Evolutionary conservation across 2,113 vertebrate genomes (phyloP), one percentile per base, ranked within the genome.

Genomic region (Megaleporinus macrocephalus): DNA sequence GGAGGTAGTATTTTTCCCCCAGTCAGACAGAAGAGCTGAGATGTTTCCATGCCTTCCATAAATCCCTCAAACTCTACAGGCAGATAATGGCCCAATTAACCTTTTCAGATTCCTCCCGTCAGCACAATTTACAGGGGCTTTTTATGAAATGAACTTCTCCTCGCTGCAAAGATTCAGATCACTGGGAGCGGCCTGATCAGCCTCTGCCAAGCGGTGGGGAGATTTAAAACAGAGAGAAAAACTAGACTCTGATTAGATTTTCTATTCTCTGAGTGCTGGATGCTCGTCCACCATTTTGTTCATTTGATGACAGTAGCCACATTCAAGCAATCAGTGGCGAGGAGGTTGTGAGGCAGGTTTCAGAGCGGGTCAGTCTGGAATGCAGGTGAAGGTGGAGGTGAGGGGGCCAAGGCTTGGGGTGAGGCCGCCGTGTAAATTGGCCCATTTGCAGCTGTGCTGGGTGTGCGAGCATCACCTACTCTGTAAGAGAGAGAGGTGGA

Each of bases 71-170:
- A 94, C 92, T 93, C 90, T 92, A 92, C 91, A 92, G 91, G 85
- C 62, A 88, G 88, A 92, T 94, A 94, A 95, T 93, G 89, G 91
- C 88, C 92, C 93, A 95, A 94, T 95, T 95, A 95, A 94, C 94
- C 93, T 94, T 95, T 94, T 93, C 93, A 93, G 91, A 92, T 91
- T 92, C 84, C 84, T 85, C 89, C 90, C 86, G 89, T 93, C 90
- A 93, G 90, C 89, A 82, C 89, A 93, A 92, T 92, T 87, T 89
- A 85, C 90, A 82, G 84, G 80, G 86, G 83, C 86, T 88, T 88
- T 88, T 88, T 88, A 89, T 90, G 85, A 92, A 92, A 92, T 90
- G 86, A 93, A 91, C 89, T 91, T 84, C 85, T 83, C 83, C 41
- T 26, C n/a, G 26, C 71, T 78, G 76, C 84, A 51, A 86, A 71